These are phyloP conservation scores for Columba janthina DNA, from an alignment of 2,113 vertebrate species.

Conservation along the genomic window DNA sequence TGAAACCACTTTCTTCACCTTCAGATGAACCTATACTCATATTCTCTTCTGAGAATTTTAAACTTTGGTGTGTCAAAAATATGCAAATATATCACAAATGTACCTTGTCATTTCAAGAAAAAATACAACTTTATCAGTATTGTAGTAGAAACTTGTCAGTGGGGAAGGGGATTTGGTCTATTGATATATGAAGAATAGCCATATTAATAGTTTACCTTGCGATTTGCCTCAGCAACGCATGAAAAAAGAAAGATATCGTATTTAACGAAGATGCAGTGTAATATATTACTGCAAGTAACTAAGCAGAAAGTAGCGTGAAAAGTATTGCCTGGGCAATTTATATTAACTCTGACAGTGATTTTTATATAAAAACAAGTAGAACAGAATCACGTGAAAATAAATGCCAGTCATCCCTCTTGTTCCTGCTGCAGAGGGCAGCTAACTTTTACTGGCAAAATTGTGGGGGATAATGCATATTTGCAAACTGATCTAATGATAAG, in stretches of 20 bases:
- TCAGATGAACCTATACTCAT: slow-evolving; percentile 54
- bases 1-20: slow-evolving; percentile 64
- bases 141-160: slow-evolving; percentile 71
- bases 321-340: slow-evolving; percentile 74
- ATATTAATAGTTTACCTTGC: slow-evolving; percentile 81
- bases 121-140: slow-evolving; percentile 65
- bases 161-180: slow-evolving; percentile 76
- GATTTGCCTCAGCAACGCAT: slow-evolving; percentile 76
- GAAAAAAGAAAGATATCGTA: slow-evolving; percentile 57
- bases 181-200: slow-evolving; percentile 80
- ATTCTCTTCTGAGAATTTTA: slow-evolving; percentile 64
- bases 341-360: slow-evolving; percentile 74
- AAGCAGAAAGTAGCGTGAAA: slow-evolving; percentile 69
- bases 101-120: slow-evolving; percentile 70
- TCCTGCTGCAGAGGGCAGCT: slow-evolving; percentile 68
- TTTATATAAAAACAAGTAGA: slow-evolving; percentile 72
- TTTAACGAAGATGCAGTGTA: slow-evolving; percentile 67
- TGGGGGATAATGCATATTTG: slow-evolving; percentile 75
- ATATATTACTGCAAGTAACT: slow-evolving; percentile 69
- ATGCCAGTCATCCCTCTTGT: slow-evolving; percentile 65
- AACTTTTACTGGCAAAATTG: slow-evolving; percentile 62
- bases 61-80: slow-evolving; percentile 76
- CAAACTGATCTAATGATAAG: slow-evolving; percentile 84
- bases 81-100: slow-evolving; percentile 79
- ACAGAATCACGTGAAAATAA: slow-evolving; percentile 66